Evolutionary conservation across 2,888 invertebrate genomes (phyloP), one percentile per base, ranked within the genome.

Genomic region (Conistra vaccinii): DNA sequence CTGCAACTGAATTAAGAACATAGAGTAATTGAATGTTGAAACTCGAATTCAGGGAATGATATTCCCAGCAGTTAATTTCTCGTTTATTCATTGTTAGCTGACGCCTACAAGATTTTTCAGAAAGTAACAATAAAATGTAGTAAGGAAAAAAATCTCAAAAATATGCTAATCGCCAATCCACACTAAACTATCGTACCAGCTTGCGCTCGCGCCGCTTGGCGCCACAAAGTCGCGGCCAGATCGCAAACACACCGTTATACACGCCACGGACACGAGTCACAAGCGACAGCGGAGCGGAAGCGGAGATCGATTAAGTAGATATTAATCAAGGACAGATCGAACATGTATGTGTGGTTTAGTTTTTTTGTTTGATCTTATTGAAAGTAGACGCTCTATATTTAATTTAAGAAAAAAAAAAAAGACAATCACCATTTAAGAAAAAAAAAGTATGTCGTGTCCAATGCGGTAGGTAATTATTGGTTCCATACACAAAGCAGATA

Each of bases 191-290:
- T 48, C 80, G 82, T 83, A 65, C 58, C 60, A 53, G 80, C 74
- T 75, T 87, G 83, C 87, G 87, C 87, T 75, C 80, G 87, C 89
- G 85, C 78, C 71, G 79, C 63, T 71, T 69, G 88, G 88, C 88
- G 88, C 88, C 88, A 80, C 66, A 5, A 42, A 85, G 88, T 85
- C 88, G 88, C 81, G 73, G 65, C 80, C 48, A 82, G 83, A 88
- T 88, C 83, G 82, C 87, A 87, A 81, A 81, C 81, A 79, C 79
- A 82, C 86, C 87, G 89, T 89, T 87, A 83, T 71, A 72, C 67
- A 66, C 73, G 73, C 71, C 61, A 61, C 39, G n/a, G 60, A 62
- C 67, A 65, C 74, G 51, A 87, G 45, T 9, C 57, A 76, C n/a
- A 67, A 68, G 78, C 73, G 74, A 63, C 26, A 83, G 87, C 86